phyloP scores from a whole-genome alignment of 2,797 vertebrate species.

The Silurus aristotelis region DNA sequence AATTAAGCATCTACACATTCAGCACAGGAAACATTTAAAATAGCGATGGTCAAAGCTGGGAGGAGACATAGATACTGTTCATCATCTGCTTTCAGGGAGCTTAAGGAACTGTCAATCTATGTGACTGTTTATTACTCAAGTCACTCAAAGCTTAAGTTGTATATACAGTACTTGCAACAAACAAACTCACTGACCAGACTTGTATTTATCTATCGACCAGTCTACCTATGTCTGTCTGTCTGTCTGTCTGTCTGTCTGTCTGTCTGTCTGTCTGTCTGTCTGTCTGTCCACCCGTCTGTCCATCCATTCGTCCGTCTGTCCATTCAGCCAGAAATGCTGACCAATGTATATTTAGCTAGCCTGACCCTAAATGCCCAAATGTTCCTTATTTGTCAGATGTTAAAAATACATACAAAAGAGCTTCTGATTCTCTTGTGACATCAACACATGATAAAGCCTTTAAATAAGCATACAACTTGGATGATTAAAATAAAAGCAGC shows the following conservation, averaged over 20 bases:
- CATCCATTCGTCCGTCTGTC: neutral
- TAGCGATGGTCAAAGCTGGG: neutral
- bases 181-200: neutral
- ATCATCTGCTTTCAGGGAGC: neutral
- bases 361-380: neutral
- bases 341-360: neutral
- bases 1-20: neutral
- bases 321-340: neutral
- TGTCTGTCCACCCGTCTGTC: neutral
- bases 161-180: neutral
- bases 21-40: neutral
- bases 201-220: neutral
- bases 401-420: neutral
- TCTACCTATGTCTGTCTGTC: neutral
- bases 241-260: neutral
- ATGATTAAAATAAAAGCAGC: neutral
- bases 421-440: neutral
- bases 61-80: neutral
- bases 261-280: neutral
- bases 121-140: too few species aligned
- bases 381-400: neutral
- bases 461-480: neutral
- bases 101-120: neutral
- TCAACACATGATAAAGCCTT: neutral
- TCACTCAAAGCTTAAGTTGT: neutral